Base-by-base conservation (phyloP, 2,888 invertebrate genomes). In the Drosophila yooni region DNA sequence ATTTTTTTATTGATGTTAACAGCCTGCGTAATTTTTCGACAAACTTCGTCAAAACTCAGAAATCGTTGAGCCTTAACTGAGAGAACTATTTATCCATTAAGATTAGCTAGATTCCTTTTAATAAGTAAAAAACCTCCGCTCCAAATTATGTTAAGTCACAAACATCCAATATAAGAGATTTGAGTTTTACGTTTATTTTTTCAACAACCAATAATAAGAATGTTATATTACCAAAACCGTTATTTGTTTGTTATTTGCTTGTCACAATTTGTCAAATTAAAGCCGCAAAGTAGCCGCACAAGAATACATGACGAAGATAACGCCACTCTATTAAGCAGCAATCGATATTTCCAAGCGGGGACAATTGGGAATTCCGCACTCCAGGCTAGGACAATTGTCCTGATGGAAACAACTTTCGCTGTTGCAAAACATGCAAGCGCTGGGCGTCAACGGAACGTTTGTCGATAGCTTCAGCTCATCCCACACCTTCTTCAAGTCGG, bases 401-500 rank as follows among this genome's bases (percentile, higher is more conserved):
- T 81, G 74, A 64, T 88, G 79, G 56, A 73, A 75, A 46, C 89
- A 82, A 52, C 73, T 85, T 11, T 82, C 76, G 13, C 66, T 94
- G 70, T 94, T 94, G 89, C 95, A 95, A 88, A 94, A 95, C 74
- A 94, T 93, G 85, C 95, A 95, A 88, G 94, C 94, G 79, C 93
- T 92, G 52, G 93, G 93, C 10, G 88, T 86, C 57, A 93, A 93
- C 74, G 95, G 94, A 80, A 95, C 94, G 75, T 95, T 94, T 80
- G 95, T 94, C 33, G 95, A 95, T 78, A 98, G 94, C 74, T 96
- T 95, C 76, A 98, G 94, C 84, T 95, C 95, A 81, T 95, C 95
- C 97, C 98, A 99, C 67, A 98, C 95, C 79, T 96, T 95, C 52
- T 96, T 95, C 82, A 98, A 94, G 92, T 98, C 97, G 52, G 94